Percentiles rank a stretch among this genome's conserved stretches.
Conservation (phyloP, 1,140 invertebrate genomes). For the Diachasma alloeum region DNA sequence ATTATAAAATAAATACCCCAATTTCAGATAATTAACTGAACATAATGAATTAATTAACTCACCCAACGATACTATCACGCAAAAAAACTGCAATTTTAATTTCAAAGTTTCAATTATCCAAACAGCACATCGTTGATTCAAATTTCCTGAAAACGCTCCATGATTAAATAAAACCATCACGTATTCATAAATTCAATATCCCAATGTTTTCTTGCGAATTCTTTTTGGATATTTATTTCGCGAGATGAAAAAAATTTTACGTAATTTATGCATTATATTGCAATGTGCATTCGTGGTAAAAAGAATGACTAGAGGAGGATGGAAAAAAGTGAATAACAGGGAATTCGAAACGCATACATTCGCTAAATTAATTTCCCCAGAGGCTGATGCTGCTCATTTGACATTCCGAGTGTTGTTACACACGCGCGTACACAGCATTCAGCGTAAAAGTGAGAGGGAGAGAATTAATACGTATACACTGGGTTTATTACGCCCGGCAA, state of each 20-base stretch:
- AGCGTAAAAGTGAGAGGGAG: background rate
- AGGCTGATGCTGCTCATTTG: slow-evolving; percentile 40
- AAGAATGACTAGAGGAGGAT: background rate
- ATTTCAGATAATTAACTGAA: too few species aligned
- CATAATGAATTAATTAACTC: too few species aligned
- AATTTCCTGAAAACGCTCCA: background rate
- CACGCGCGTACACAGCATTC: slow-evolving; percentile 3
- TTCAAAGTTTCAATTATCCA: background rate
- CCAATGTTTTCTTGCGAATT: background rate
- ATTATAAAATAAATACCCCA: too few species aligned
- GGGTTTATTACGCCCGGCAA: background rate
- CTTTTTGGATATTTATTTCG: background rate
- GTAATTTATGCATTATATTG: slow-evolving; percentile 15
- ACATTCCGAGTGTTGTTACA: slow-evolving; percentile 41
- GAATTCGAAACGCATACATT: slow-evolving; percentile 1
- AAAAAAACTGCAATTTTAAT: too few species aligned
- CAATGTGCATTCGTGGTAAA: background rate
- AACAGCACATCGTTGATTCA: background rate
- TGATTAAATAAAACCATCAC: background rate
- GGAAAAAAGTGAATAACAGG: background rate
- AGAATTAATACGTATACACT: background rate
- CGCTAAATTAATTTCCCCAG: slow-evolving; percentile 52
- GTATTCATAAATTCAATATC: background rate
- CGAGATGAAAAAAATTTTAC: background rate
- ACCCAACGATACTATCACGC: too few species aligned